phyloP scores from a whole-genome alignment of 2,797 vertebrate genomes.

The Astyanax mexicanus region DNA sequence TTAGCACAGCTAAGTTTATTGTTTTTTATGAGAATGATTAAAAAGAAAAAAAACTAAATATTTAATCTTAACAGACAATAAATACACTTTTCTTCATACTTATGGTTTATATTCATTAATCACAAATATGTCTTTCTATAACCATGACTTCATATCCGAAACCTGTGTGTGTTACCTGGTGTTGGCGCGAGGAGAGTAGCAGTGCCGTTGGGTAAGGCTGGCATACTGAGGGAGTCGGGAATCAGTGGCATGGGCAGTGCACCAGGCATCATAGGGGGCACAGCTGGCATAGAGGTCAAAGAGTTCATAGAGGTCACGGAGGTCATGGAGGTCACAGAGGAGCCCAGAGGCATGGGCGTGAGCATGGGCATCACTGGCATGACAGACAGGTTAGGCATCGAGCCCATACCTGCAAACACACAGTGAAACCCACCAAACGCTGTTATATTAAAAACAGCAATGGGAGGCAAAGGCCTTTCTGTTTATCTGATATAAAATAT shows the following conservation, averaged over 20 bases:
- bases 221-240: conserved; percentile 82
- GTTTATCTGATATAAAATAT: no score
- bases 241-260: conserved; percentile 81
- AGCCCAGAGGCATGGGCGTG: conserved; percentile 77
- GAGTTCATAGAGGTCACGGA: conserved; percentile 67
- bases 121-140: no score
- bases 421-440: background rate
- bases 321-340: conserved; percentile 74
- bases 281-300: conserved; percentile 58
- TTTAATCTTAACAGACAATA: no score
- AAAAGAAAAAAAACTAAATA: no score
- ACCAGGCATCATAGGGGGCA: conserved; percentile 65
- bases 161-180: conserved; percentile 63
- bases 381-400: conserved; percentile 88
- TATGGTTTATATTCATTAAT: no score
- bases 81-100: no score
- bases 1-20: no score
- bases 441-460: no score
- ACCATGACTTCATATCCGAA: no score
- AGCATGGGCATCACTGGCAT: conserved; percentile 81
- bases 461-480: no score
- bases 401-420: conserved; percentile 84
- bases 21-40: no score
- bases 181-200: conserved; percentile 83
- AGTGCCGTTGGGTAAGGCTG: conserved; percentile 88